These are phyloP conservation scores for Campoplex capitator DNA, from an alignment of 2,888 invertebrate species.

Conservation along the genomic window DNA sequence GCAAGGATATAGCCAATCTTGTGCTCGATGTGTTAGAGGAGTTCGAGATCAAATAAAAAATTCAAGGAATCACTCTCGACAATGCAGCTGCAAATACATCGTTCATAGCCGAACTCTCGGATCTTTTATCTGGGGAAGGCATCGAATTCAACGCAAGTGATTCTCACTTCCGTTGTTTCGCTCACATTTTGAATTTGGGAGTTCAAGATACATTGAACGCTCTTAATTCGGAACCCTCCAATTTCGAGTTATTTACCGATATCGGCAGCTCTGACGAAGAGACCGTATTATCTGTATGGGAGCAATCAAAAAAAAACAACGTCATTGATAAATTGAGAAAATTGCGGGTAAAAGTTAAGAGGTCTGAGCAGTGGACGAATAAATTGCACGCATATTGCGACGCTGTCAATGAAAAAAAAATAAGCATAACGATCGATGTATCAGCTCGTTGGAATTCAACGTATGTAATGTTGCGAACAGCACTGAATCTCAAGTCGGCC, in stretches of 20 bases:
- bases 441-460: constrained; percentile 55
- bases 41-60: constrained; percentile 25
- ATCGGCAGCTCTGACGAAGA: constrained; percentile 22
- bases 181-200: constrained; percentile 47
- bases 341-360: constrained; percentile 24
- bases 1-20: constrained; percentile 54
- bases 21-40: constrained; percentile 29
- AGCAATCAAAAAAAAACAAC: too few relatives aligned
- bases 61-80: constrained; percentile 43
- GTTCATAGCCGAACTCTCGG: constrained; percentile 36
- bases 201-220: constrained; percentile 46
- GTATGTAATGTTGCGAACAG: constrained; percentile 47
- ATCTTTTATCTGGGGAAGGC: constrained; percentile 14
- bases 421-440: constrained; percentile 46
- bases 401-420: constrained; percentile 14
- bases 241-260: constrained; percentile 22
- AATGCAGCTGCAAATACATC: constrained; percentile 48
- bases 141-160: constrained; percentile 29
- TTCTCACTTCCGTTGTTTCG: constrained; percentile 45
- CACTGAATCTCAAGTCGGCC: constrained; percentile 50
- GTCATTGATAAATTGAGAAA: constrained; percentile 21
- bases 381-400: constrained; percentile 25
- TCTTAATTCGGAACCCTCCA: constrained; percentile 6
- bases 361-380: constrained; percentile 25
- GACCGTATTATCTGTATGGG: constrained; percentile 3